Evolutionary conservation across 2,113 vertebrate genomes (phyloP).

Genomic region (Nannobrachium achirus): DNA sequence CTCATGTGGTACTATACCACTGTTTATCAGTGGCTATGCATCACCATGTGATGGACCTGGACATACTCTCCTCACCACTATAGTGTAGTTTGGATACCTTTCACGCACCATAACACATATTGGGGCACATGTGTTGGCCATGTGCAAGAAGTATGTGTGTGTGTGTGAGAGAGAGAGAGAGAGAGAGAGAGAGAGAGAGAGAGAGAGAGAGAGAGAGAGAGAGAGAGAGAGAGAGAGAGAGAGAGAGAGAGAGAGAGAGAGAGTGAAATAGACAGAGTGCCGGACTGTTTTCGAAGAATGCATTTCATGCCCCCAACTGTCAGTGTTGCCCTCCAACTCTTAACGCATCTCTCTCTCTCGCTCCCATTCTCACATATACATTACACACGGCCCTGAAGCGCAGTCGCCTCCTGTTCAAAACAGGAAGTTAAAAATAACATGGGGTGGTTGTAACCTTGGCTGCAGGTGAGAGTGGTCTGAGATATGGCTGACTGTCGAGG

Average conservation of each 20-base stretch:
- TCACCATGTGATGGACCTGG: background rate
- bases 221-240: constrained; percentile 1
- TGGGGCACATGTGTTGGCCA: constrained; percentile 37
- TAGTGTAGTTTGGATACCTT: background rate
- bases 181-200: background rate
- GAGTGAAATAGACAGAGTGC: background rate
- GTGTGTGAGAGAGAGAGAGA: constrained; percentile 14
- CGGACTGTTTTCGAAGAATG: constrained; percentile 33
- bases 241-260: constrained; percentile 1
- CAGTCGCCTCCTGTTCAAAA: constrained; percentile 41
- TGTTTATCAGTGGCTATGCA: background rate
- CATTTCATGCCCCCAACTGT: constrained; percentile 1
- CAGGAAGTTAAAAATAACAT: constrained; percentile 56
- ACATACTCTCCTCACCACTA: constrained; percentile 13
- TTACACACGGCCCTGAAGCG: constrained; percentile 12
- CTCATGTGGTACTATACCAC: background rate
- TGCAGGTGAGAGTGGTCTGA: constrained; percentile 59
- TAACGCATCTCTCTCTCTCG: background rate
- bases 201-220: constrained; percentile 3
- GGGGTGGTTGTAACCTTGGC: constrained; percentile 44
- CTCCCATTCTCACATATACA: constrained; percentile 19
- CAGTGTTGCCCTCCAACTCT: constrained; percentile 9
- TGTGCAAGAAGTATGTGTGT: constrained; percentile 27
- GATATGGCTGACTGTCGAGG: constrained; percentile 64
- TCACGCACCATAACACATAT: constrained; percentile 30